Conservation (phyloP, 2,797 vertebrate genomes). For the Esox lucius region DNA sequence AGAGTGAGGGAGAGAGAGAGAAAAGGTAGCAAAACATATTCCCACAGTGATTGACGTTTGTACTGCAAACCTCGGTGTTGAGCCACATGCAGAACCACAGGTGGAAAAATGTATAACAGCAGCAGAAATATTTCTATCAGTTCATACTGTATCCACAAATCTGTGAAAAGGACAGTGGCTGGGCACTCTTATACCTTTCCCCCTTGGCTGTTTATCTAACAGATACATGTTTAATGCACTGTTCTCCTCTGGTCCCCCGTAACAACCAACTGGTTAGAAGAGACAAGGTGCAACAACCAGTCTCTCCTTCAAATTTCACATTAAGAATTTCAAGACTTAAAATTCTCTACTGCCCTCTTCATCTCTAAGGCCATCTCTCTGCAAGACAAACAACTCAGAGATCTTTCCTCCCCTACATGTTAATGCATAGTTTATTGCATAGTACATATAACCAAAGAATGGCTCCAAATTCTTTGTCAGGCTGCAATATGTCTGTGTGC, state of each 20-base stretch:
- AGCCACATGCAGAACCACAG: too few relatives aligned
- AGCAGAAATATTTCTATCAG: slow-evolving; percentile 23
- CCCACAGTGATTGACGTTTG: too few relatives aligned
- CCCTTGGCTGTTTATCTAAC: slow-evolving; percentile 25
- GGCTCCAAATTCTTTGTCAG: neutral
- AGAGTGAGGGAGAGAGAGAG: too few relatives aligned
- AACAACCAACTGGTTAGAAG: slow-evolving; percentile 24
- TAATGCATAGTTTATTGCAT: neutral
- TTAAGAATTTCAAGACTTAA: neutral
- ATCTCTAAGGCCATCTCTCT: neutral
- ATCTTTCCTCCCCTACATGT: neutral
- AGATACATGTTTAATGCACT: slow-evolving; percentile 39
- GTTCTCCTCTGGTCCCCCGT: slow-evolving; percentile 26
- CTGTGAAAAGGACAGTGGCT: slow-evolving; percentile 28
- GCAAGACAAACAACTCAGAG: slow-evolving; percentile 3
- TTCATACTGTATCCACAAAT: neutral
- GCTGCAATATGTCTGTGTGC: neutral
- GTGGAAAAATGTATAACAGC: slow-evolving; percentile 6
- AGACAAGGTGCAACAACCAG: slow-evolving; percentile 58
- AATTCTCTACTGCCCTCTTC: neutral
- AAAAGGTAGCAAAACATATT: too few relatives aligned
- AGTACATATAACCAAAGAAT: neutral
- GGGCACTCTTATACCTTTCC: slow-evolving; percentile 19
- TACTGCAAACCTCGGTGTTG: too few relatives aligned
- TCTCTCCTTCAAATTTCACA: slow-evolving; percentile 44